Base-by-base conservation (phyloP, 2,888 invertebrate genomes). In the Smittia sp. region DNA sequence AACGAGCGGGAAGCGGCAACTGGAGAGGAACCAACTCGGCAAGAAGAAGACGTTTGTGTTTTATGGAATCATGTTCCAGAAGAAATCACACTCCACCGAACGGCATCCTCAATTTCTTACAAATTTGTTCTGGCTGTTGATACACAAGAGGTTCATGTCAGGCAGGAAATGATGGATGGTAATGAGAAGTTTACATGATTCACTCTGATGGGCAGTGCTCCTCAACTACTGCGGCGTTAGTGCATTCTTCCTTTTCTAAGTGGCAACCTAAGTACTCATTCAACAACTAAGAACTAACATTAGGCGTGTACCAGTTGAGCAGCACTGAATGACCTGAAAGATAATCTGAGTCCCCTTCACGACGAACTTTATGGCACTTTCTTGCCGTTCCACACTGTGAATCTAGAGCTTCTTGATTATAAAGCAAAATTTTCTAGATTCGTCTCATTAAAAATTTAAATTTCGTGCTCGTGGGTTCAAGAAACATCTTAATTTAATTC, bases 71-170 rank as follows among this genome's bases (percentile, higher is more conserved):
- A 75, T 75, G 76, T 76, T 75, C 77, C 78, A 74, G 75, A 77
- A 69, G 75, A 77, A 0, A 76, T 82, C 18, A 73, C 76, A 24
- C 76, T 80, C 74, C 75, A 76, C 1, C 70, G 76, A 1, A 77
- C 77, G 65, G 76, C 80, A 74, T 66, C 75, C 22, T 76, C 75
- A 38, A 73, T 79, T 13, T 77, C 77, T 20, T 84, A 85, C 76
- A 85, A 85, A 0, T 84, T 86, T 75, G 81, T 84, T 0, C 84
- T 87, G 82, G 84, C 86, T 0, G 84, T 82, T 1, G 87, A 86
- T 77, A 83, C 83, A 38, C 81, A 84, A 62, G 82, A 81, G 72
- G 83, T 81, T 1, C 80, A 85, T 0, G 87, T 86, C 0, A 76
- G 76, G 1, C 79, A 79, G 69, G 83, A 83, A 76, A 78, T 83